phyloP scores from a whole-genome alignment of 2,888 invertebrate species.

The Saturnia japonica region DNA sequence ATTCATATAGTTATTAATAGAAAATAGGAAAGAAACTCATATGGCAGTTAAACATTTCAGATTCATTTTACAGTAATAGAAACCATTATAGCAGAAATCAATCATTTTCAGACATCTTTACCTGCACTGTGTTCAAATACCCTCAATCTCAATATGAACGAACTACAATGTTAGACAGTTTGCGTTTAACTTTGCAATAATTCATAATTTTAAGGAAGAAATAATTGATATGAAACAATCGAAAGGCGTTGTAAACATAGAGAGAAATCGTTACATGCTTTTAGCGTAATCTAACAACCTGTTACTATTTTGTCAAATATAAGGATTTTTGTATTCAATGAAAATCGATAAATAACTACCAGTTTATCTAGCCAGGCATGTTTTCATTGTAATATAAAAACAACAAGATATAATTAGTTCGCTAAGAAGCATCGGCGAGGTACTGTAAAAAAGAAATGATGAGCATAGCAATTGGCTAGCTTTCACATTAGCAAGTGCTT shows the following conservation, averaged over 20 bases:
- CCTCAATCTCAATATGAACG: too few relatives aligned
- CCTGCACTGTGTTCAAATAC: not conserved
- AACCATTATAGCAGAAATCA: not conserved
- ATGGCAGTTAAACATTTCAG: too few relatives aligned
- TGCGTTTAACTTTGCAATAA: not conserved
- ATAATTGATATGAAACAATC: not conserved
- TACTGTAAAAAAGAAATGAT: not conserved
- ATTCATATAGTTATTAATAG: not conserved
- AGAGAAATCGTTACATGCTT: not conserved
- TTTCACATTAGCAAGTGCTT: not conserved
- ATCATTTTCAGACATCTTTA: not conserved
- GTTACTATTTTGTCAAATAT: not conserved
- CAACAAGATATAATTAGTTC: not conserved
- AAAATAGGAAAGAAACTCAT: not conserved
- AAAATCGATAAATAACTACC: not conserved
- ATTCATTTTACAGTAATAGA: not conserved
- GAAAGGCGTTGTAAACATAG: not conserved
- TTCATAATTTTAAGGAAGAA: not conserved
- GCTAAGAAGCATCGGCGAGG: not conserved
- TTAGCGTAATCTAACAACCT: too few relatives aligned
- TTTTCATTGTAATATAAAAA: not conserved
- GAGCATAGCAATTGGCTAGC: not conserved
- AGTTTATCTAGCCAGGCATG: not conserved
- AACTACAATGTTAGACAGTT: not conserved
- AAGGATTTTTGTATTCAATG: not conserved